phyloP scores from a whole-genome alignment of 2,888 invertebrate genomes.

The Drosophila robusta region DNA sequence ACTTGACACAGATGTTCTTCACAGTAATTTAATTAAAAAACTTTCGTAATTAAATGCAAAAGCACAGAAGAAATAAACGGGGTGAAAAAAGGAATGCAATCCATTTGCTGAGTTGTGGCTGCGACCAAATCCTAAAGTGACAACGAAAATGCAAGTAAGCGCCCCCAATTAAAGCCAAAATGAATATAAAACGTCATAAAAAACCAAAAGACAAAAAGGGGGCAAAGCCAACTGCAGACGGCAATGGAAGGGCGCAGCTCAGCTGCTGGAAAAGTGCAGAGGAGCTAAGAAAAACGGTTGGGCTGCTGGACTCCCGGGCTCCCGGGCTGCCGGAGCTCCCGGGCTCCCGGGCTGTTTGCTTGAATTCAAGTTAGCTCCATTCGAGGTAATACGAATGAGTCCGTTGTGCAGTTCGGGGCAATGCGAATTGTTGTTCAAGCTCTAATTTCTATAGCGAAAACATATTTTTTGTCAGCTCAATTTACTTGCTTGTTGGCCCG shows the following conservation, averaged over 20 bases:
- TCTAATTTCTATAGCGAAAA: constrained; percentile 19
- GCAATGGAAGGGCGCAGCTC: constrained; percentile 38
- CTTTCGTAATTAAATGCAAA: constrained; percentile 79
- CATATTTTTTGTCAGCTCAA: constrained; percentile 27
- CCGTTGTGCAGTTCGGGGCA: not conserved
- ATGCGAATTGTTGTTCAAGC: constrained; percentile 32
- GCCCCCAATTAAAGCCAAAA: constrained; percentile 74
- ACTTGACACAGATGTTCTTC: constrained; percentile 75
- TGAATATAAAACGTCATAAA: constrained; percentile 66
- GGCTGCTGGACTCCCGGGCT: constrained; percentile 15
- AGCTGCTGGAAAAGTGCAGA: constrained; percentile 25
- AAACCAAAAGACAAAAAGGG: constrained; percentile 2
- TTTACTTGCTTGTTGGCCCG: constrained; percentile 32
- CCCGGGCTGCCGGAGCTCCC: too few relatives aligned
- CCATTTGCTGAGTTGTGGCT: constrained; percentile 17
- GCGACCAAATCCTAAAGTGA: constrained; percentile 61
- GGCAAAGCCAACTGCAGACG: constrained; percentile 39
- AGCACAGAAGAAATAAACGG: constrained; percentile 35
- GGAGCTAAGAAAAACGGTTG: constrained; percentile 24
- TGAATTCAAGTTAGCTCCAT: constrained; percentile 50
- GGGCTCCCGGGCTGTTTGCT: constrained; percentile 2
- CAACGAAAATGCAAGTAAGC: constrained; percentile 79
- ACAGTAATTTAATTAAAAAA: constrained; percentile 79
- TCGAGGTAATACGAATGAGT: not conserved
- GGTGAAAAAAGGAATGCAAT: constrained; percentile 42